A percentile compares a stretch with the other conserved stretches of the same genome.
These are phyloP conservation scores for Microcebus tavaratra DNA, from an alignment of 2,113 vertebrate genomes.

Conservation along the genomic window DNA sequence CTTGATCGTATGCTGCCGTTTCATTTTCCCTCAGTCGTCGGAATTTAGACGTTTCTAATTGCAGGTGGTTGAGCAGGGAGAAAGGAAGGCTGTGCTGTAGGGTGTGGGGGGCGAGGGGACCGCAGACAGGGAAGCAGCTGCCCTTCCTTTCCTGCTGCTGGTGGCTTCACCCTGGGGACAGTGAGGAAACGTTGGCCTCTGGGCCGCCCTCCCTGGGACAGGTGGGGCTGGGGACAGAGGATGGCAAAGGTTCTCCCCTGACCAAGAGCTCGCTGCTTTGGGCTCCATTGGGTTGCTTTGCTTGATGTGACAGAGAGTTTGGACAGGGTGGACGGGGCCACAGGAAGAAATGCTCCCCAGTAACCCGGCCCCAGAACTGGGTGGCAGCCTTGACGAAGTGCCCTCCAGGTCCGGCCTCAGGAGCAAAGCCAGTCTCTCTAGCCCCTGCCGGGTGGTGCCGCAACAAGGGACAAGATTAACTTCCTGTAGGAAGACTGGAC, in stretches of 20 bases:
- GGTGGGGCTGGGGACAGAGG: rapidly evolving
- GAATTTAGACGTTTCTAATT: not conserved
- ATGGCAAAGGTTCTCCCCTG: no score
- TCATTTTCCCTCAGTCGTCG: rapidly evolving
- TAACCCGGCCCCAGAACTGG: rapidly evolving
- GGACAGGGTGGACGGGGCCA: not conserved
- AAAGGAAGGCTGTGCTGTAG: rapidly evolving
- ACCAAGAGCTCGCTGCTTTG: rapidly evolving
- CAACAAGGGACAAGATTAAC: rapidly evolving
- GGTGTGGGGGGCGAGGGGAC: rapidly evolving
- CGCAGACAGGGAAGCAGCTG: rapidly evolving
- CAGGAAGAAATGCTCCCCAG: not conserved
- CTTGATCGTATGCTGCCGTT: not conserved
- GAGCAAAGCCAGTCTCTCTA: not conserved
- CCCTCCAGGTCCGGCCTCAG: rapidly evolving
- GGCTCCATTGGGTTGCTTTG: not conserved
- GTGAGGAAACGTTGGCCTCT: no score
- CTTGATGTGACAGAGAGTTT: not conserved
- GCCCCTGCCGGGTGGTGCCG: rapidly evolving
- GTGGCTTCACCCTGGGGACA: not conserved
- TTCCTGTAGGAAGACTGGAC: not conserved
- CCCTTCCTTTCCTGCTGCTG: not conserved
- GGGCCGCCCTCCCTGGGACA: not conserved
- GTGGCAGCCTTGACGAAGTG: not conserved
- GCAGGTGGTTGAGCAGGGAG: not conserved